A percentile compares a stretch with the other conserved stretches of the same genome.
Conservation (phyloP, 2,113 vertebrate genomes). For the Corapipo altera region DNA sequence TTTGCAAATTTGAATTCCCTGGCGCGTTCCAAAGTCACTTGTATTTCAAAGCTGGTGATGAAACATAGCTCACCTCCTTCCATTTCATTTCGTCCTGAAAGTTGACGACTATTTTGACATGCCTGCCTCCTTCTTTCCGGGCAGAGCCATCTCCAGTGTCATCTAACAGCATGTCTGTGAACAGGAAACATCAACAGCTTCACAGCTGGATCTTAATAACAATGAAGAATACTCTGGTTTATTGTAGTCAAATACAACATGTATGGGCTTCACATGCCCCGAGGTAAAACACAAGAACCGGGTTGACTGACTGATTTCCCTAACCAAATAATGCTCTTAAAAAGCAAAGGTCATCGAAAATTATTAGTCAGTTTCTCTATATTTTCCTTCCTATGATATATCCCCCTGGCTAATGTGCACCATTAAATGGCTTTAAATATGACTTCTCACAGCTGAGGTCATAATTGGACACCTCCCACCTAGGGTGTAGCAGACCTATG, state of each 20-base stretch:
- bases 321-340: not conserved
- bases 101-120: conserved; percentile 91
- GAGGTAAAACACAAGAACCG: not conserved
- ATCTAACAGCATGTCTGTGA: conserved; percentile 93
- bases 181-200: conserved; percentile 63
- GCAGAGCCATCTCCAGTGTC: conserved; percentile 86
- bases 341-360: conserved; percentile 18
- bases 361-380: not conserved
- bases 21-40: not conserved
- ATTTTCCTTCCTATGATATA: not conserved
- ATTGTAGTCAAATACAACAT: not conserved
- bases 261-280: not conserved
- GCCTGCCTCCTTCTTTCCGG: conserved; percentile 91
- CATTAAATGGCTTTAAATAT: conserved; percentile 52
- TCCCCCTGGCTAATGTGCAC: conserved; percentile 2
- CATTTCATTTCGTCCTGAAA: conserved; percentile 86
- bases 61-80: conserved; percentile 85
- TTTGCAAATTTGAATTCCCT: not conserved
- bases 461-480: conserved; percentile 24
- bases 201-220: conserved; percentile 42
- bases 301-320: not conserved
- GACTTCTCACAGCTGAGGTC: conserved; percentile 55
- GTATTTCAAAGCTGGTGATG: not conserved
- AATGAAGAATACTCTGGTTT: not conserved
- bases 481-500: conserved; percentile 40